Evolutionary conservation across 2,797 vertebrate species (phyloP).

Genomic region (Danio aesculapii): DNA sequence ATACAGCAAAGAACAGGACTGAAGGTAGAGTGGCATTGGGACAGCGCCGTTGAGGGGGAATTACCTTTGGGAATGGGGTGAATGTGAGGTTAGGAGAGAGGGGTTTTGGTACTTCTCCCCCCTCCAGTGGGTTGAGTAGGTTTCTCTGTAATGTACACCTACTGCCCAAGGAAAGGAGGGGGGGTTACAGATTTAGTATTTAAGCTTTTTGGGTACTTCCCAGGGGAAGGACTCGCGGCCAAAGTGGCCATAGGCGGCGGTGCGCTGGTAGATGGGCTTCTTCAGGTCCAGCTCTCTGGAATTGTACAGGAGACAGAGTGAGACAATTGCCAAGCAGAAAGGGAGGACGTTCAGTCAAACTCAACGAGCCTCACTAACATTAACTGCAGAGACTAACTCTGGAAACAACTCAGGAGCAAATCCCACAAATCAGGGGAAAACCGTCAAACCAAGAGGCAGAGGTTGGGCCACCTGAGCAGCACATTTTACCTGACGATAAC

Average conservation of each 20-base stretch:
- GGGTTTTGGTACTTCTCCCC: slow-evolving; percentile 64
- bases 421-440: background rate
- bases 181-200: slow-evolving; percentile 81
- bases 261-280: slow-evolving; percentile 95
- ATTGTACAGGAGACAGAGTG: slow-evolving; percentile 72
- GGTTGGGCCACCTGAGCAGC: slow-evolving; percentile 10
- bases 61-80: slow-evolving; percentile 42
- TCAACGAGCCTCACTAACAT: slow-evolving; percentile 3
- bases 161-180: slow-evolving; percentile 75
- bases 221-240: slow-evolving; percentile 92
- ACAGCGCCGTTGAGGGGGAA: slow-evolving; percentile 53
- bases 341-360: slow-evolving; percentile 20
- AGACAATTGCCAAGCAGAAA: slow-evolving; percentile 20
- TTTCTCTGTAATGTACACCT: slow-evolving; percentile 86
- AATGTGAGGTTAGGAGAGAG: slow-evolving; percentile 28
- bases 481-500: slow-evolving; percentile 92
- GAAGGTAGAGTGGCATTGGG: background rate
- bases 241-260: slow-evolving; percentile 95
- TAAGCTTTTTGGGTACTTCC: slow-evolving; percentile 94
- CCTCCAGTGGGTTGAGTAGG: slow-evolving; percentile 75
- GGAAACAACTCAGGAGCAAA: background rate
- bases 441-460: slow-evolving; percentile 18
- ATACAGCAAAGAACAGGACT: slow-evolving; percentile 28
- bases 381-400: background rate
- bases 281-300: slow-evolving; percentile 96